These are phyloP conservation scores for Heliocidaris erythrogramma DNA, from an alignment of 35 echinoderm and acorn worm genomes.

Conservation along the genomic window DNA sequence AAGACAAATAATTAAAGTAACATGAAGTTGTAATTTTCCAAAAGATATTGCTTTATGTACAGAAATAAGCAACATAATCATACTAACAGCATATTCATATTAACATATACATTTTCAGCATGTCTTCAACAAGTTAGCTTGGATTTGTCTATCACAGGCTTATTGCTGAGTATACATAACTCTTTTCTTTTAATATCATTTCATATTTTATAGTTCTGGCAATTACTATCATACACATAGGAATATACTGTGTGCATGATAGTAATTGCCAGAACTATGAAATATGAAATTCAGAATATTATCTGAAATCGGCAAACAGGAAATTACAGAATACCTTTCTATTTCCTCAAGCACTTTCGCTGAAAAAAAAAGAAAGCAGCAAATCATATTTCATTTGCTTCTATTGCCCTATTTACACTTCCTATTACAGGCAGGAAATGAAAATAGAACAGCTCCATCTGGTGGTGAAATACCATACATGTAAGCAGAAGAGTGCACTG, in stretches of 20 bases:
- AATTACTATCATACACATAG: neutral
- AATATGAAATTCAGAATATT: too few species aligned
- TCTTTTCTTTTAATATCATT: neutral
- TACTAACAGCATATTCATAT: neutral
- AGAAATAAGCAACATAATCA: too few species aligned
- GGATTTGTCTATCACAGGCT: too few species aligned
- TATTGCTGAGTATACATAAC: neutral
- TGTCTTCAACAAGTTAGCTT: neutral
- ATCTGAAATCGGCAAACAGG: neutral
- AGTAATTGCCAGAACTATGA: too few species aligned
- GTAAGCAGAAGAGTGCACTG: neutral
- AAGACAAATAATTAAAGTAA: too few species aligned
- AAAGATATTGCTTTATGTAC: too few species aligned
- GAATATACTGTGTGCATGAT: too few species aligned
- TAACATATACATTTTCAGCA: neutral
- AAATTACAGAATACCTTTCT: neutral
- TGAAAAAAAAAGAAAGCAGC: neutral
- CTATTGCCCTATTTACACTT: too few species aligned
- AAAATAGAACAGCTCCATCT: neutral
- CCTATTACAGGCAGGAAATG: neutral
- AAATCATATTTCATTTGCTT: too few species aligned
- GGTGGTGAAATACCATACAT: slow-evolving; percentile 17
- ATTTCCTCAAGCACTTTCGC: neutral
- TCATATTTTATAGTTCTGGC: neutral
- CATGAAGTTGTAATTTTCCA: too few species aligned